Conservation (phyloP, 1,140 invertebrate species). For the Grapholita molesta region DNA sequence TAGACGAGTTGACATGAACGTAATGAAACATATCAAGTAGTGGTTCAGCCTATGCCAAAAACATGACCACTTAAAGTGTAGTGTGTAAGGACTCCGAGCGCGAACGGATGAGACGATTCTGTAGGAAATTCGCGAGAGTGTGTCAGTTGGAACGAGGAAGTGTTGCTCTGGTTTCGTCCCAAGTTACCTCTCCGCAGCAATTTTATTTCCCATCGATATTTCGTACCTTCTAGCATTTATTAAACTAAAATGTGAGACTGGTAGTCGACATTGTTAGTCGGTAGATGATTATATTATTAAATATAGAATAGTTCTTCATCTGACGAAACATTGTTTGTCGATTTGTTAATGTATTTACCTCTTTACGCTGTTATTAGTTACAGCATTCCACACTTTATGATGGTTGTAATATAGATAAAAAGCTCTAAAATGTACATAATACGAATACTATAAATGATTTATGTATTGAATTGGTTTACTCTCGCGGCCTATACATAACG, state of each 20-base stretch:
- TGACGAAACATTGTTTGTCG: constrained; percentile 56
- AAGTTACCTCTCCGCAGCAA: constrained; percentile 56
- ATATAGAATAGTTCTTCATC: constrained; percentile 70
- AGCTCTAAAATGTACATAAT: constrained; percentile 59
- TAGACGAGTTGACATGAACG: constrained; percentile 43
- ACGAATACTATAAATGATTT: constrained; percentile 46
- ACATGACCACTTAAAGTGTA: constrained; percentile 64
- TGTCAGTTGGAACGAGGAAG: constrained; percentile 27
- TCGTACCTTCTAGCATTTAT: constrained; percentile 71
- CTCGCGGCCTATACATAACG: constrained; percentile 59
- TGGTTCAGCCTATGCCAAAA: constrained; percentile 60
- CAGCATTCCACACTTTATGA: constrained; percentile 62
- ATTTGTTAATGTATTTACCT: constrained; percentile 62
- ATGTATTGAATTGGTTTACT: constrained; percentile 47
- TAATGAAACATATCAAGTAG: constrained; percentile 75
- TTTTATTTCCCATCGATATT: constrained; percentile 56
- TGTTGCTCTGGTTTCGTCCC: constrained; percentile 67
- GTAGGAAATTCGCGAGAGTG: constrained; percentile 25
- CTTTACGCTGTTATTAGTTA: constrained; percentile 58
- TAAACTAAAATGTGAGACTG: constrained; percentile 77
- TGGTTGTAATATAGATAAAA: constrained; percentile 67
- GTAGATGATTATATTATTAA: constrained; percentile 70
- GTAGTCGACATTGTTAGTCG: constrained; percentile 75
- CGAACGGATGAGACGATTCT: constrained; percentile 31
- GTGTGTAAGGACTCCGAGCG: constrained; percentile 57